Percentiles rank a stretch among this genome's conserved stretches.
phyloP scores from a whole-genome alignment of 2,797 vertebrate genomes.

The Emydoidea blandingii region DNA sequence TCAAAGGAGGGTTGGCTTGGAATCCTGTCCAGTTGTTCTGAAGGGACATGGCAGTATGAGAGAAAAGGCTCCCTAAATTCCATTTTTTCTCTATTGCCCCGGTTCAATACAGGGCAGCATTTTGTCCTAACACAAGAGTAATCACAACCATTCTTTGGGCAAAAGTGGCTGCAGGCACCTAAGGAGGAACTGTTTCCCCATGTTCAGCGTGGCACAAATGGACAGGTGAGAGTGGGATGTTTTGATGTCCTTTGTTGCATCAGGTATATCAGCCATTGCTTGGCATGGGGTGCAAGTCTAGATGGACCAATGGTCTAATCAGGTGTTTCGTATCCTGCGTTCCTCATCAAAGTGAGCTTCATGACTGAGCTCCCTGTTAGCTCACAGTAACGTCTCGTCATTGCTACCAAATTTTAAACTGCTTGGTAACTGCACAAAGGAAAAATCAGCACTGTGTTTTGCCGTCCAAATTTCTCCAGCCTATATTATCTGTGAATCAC shows the following conservation, averaged over 20 bases:
- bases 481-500: slow-evolving; percentile 10
- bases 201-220: neutral
- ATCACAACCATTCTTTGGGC: neutral
- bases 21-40: neutral
- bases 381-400: neutral
- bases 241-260: neutral
- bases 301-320: neutral
- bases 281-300: neutral
- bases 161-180: neutral
- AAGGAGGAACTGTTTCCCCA: neutral
- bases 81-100: neutral
- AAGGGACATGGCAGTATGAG: neutral
- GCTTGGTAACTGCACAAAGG: neutral
- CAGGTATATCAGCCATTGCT: rapidly evolving
- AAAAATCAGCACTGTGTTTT: neutral
- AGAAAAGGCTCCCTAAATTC: too few relatives aligned
- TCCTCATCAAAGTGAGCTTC: neutral
- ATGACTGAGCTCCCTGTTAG: neutral
- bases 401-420: neutral
- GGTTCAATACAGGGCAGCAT: neutral
- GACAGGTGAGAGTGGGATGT: too few relatives aligned
- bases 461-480: neutral
- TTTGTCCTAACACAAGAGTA: neutral
- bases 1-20: neutral
- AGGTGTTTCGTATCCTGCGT: neutral